phyloP scores from a whole-genome alignment of 2,888 invertebrate species.

The Mactromeris polynyma region DNA sequence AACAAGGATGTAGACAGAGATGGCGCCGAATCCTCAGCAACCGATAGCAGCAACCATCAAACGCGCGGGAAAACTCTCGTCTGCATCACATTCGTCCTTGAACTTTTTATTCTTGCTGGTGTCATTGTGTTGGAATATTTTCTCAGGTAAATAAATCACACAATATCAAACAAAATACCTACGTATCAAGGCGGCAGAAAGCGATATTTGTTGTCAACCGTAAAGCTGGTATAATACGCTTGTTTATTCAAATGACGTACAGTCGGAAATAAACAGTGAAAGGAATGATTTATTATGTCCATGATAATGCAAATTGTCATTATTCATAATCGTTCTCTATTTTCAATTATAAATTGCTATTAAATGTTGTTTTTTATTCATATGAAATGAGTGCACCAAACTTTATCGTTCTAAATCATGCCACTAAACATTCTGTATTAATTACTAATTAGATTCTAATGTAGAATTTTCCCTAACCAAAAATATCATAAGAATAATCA shows the following conservation, averaged over 20 bases:
- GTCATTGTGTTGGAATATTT: conserved; percentile 87
- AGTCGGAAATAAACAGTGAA: not conserved
- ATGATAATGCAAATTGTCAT: not conserved
- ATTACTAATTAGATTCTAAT: no score
- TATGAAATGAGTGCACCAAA: no score
- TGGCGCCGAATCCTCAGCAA: conserved; percentile 50
- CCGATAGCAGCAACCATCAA: conserved; percentile 49
- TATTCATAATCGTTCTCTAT: not conserved
- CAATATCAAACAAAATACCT: not conserved
- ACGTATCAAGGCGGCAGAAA: not conserved
- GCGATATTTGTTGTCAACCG: not conserved
- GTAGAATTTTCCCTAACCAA: no score
- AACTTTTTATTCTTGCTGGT: conserved; percentile 86
- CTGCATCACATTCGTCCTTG: conserved; percentile 87
- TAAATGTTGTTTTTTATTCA: not conserved
- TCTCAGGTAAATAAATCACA: conserved; percentile 83
- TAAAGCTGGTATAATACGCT: not conserved
- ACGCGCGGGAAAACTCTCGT: conserved; percentile 77
- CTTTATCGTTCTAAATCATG: no score
- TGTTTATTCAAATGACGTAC: not conserved
- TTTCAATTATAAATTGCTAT: not conserved
- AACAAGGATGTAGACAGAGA: conserved; percentile 55
- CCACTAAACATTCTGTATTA: no score
- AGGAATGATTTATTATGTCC: not conserved
- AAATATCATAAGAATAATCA: no score